Percentiles rank a stretch among this genome's conserved stretches.
Evolutionary conservation across 2,797 vertebrate genomes (phyloP).

Genomic region (Aphelocoma californica): DNA sequence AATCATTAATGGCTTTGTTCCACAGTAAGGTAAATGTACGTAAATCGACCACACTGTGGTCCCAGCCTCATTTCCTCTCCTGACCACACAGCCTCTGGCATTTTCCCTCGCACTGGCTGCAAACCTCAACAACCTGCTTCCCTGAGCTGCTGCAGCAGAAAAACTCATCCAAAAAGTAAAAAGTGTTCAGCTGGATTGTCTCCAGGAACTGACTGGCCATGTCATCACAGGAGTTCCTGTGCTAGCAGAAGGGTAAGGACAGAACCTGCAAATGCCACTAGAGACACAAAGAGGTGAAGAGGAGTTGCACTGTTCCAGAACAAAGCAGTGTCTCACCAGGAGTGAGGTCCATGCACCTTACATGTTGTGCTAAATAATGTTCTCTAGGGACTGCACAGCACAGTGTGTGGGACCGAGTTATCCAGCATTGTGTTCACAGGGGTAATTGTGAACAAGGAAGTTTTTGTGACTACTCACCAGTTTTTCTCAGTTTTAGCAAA

Average conservation of each 20-base stretch:
- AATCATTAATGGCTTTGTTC: not conserved
- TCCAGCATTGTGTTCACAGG: not conserved
- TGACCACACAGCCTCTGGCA: not conserved
- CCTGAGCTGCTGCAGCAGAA: not conserved
- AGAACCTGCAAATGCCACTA: not conserved
- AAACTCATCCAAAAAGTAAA: not conserved
- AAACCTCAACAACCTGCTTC: not conserved
- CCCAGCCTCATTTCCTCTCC: not conserved
- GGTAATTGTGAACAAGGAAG: not conserved
- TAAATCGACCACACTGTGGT: not conserved
- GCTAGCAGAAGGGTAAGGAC: not conserved
- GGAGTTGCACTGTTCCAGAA: not conserved
- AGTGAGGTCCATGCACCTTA: fast-evolving
- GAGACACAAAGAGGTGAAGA: not conserved
- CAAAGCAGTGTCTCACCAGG: not conserved
- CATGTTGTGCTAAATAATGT: not conserved
- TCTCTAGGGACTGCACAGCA: not conserved
- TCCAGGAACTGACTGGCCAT: not conserved
- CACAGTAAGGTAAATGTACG: not conserved
- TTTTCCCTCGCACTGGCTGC: not conserved
- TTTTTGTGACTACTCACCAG: not conserved
- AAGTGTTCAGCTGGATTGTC: not conserved
- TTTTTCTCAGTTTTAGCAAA: not conserved
- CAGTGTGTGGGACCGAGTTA: not conserved
- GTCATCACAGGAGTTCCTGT: not conserved